These are phyloP conservation scores for Sternarchorhynchus goeldii DNA, from an alignment of 2,797 vertebrate species.

Conservation along the genomic window DNA sequence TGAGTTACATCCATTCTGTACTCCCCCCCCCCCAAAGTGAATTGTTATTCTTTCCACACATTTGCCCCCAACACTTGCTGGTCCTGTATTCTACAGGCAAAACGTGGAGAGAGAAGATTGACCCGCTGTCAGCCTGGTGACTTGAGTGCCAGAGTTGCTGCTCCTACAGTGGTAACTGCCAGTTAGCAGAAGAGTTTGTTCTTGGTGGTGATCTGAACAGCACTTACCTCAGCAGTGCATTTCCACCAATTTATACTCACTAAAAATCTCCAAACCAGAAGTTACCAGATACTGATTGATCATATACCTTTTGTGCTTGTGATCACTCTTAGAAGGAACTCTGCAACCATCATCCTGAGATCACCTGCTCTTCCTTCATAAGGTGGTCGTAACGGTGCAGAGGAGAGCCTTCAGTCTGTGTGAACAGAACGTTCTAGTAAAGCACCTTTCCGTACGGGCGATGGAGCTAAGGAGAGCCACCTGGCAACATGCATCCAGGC, in stretches of 20 bases:
- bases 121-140: conserved; percentile 11
- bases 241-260: conserved; percentile 12
- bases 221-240: conserved; percentile 7
- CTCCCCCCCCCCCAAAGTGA: not conserved
- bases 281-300: not conserved
- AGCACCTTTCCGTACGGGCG: conserved; percentile 42
- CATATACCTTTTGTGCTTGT: not conserved
- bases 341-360: too few species aligned
- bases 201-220: not conserved
- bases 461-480: conserved; percentile 46
- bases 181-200: conserved; percentile 16
- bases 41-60: conserved; percentile 6
- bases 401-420: conserved; percentile 18
- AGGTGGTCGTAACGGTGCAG: not conserved
- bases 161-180: conserved; percentile 25
- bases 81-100: conserved; percentile 18
- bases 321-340: too few species aligned
- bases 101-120: not conserved
- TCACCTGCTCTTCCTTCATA: conserved; percentile 6
- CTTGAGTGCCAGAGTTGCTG: conserved; percentile 11
- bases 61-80: conserved; percentile 7
- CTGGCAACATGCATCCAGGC: conserved; percentile 37
- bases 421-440: conserved; percentile 44
- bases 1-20: conserved; percentile 8
- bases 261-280: not conserved